Evolutionary conservation across 2,797 vertebrate genomes (phyloP), one percentile per base, ranked within the genome.

Genomic region (Botia kubotai): DNA sequence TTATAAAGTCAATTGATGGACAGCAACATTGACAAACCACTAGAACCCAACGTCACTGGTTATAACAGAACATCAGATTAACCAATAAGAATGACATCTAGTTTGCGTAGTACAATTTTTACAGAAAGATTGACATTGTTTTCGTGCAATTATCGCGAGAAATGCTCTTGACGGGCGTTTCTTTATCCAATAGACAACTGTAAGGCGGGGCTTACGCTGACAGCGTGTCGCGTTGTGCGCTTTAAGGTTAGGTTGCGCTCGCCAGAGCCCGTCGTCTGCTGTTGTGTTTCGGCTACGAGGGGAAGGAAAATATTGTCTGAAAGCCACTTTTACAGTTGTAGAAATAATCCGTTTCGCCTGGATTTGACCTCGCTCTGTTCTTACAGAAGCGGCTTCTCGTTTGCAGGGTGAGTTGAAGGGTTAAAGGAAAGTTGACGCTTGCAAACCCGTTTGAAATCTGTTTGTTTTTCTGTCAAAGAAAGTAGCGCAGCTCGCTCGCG

Each of bases 381-480:
- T 46, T 78, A 48, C 50, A 46, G 60, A 36, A 67, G 33, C 48
- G 48, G 72, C 80, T 52, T 75, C 84, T 88, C 84, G 71, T 16
- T 58, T 2, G 62, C 72, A 76, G 82, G 81, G 86, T 86, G 83
- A 86, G 80, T 89, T 83, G 16, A 83, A 86, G 76, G 81, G 88
- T 86, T 81, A 86, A 50, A 58, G 72, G 80, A 21, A 65, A 73
- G 84, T 85, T 60, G 74, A 83, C 71, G 80, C 50, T 48, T 73
- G 82, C 70, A 78, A 88, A 87, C 89, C 87, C 86, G 87, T 88
- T 91, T 84, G 88, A 84, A 90, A 91, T 84, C 87, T 92, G 92
- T 92, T 93, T 93, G 90, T 93, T 93, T 91, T 92, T 93, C 92
- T 92, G 88, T 92, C 89, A 89, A 89, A 92, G 90, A 92, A 92